A percentile compares a stretch with the other conserved stretches of the same genome.
These are phyloP conservation scores for Campoplex capitator DNA, from an alignment of 2,888 invertebrate genomes.

Conservation along the genomic window DNA sequence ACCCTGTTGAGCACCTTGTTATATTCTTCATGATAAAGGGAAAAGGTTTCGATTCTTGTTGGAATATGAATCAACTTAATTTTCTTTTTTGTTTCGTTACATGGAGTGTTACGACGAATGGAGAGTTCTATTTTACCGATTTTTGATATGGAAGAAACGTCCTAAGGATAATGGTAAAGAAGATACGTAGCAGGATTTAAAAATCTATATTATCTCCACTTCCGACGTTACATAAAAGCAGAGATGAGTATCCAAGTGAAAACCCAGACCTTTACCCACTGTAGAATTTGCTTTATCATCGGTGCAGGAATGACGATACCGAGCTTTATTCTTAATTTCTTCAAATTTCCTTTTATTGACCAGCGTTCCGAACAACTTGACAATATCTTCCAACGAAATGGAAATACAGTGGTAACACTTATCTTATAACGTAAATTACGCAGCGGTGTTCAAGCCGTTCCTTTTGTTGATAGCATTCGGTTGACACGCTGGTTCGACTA, in stretches of 20 bases:
- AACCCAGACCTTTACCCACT: neutral
- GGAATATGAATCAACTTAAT: too few species aligned
- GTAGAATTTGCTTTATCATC: neutral
- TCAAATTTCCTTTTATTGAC: neutral
- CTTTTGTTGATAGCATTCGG: slow-evolving; percentile 73
- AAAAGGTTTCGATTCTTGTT: too few species aligned
- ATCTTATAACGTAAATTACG: slow-evolving; percentile 28
- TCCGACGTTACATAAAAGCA: neutral
- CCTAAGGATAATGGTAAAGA: neutral
- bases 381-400: neutral
- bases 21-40: too few species aligned
- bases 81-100: too few species aligned
- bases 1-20: too few species aligned
- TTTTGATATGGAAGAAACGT: neutral
- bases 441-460: slow-evolving; percentile 67
- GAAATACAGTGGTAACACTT: neutral
- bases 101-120: neutral
- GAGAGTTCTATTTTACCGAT: neutral
- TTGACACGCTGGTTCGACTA: slow-evolving; percentile 71
- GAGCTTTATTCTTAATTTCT: neutral
- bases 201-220: neutral
- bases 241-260: neutral
- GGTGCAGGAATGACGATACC: neutral
- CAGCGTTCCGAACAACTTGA: neutral
- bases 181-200: neutral